phyloP scores from a whole-genome alignment of 2,797 vertebrate genomes.

The Eidolon dupreanum region DNA sequence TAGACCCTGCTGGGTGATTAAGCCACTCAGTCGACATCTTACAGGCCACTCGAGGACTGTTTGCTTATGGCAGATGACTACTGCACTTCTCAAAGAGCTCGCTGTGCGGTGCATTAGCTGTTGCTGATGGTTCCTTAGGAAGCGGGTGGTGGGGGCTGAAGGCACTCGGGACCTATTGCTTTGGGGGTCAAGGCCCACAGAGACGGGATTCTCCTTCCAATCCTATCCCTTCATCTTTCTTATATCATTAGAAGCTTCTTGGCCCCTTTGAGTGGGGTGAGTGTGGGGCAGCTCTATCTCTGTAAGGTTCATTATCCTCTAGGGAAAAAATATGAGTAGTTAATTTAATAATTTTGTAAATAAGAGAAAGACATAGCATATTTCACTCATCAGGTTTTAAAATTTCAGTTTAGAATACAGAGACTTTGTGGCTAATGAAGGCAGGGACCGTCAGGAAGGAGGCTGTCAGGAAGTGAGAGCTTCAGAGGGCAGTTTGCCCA shows the following conservation, averaged over 20 bases:
- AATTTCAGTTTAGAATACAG: background rate
- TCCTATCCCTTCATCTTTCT: background rate
- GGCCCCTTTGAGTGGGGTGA: background rate
- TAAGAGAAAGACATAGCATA: background rate
- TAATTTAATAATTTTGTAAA: constrained; percentile 10
- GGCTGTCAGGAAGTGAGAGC: background rate
- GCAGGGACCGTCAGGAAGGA: background rate
- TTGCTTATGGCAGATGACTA: background rate
- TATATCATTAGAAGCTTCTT: background rate
- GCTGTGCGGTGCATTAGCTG: background rate
- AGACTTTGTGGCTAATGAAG: background rate
- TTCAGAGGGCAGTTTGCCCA: background rate
- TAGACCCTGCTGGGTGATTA: constrained; percentile 73
- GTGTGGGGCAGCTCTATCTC: background rate
- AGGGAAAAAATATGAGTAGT: background rate
- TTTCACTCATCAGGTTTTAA: background rate
- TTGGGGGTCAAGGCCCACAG: background rate
- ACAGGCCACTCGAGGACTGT: constrained; percentile 53
- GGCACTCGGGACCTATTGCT: background rate
- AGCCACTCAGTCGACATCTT: constrained; percentile 18
- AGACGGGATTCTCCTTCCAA: background rate
- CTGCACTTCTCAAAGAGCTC: background rate
- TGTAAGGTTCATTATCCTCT: background rate
- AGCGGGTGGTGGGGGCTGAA: background rate
- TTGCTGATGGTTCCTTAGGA: background rate